These are phyloP conservation scores for Alectura lathami DNA, from an alignment of 2,113 vertebrate genomes.

Conservation along the genomic window DNA sequence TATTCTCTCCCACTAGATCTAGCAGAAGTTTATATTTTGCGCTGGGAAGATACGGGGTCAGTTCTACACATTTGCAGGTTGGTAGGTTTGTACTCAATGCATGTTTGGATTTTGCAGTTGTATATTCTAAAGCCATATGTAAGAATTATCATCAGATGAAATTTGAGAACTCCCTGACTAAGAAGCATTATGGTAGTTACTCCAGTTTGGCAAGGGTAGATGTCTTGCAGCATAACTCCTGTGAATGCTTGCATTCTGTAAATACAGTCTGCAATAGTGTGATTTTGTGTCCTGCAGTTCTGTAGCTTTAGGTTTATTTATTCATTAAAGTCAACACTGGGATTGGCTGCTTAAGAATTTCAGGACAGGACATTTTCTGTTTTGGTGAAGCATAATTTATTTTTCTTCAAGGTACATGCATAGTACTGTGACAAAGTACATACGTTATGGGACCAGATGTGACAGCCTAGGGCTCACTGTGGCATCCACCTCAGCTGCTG, in stretches of 20 bases:
- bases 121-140: background rate
- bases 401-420: background rate
- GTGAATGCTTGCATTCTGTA: background rate
- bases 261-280: background rate
- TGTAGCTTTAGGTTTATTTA: background rate
- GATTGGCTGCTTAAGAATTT: background rate
- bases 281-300: background rate
- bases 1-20: background rate
- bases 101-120: background rate
- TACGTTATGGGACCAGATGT: background rate
- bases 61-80: background rate
- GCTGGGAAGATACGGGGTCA: background rate
- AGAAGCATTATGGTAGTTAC: background rate
- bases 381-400: background rate
- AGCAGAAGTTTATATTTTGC: slow-evolving; percentile 1
- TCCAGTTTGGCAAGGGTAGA: background rate
- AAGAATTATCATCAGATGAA: background rate
- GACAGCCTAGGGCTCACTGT: background rate
- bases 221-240: background rate
- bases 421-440: background rate
- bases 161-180: background rate
- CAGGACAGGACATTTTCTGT: background rate
- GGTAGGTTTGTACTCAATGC: background rate
- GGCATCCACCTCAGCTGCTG: background rate
- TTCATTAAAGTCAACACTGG: background rate